Evolutionary conservation across 2,113 vertebrate species (phyloP), one percentile per base, ranked within the genome.

Genomic region (Lophius piscatorius): DNA sequence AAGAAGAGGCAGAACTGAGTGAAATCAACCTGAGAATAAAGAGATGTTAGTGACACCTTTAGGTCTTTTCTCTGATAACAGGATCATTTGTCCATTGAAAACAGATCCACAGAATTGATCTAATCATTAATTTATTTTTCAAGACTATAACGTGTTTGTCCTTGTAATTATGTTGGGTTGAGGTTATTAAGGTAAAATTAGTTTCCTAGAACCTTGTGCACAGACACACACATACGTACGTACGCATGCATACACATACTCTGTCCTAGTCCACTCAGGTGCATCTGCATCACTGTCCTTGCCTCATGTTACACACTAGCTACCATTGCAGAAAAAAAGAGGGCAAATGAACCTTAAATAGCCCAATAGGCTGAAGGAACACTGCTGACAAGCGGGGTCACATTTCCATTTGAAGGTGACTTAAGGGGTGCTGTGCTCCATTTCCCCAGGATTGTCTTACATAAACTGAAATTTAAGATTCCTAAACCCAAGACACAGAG

Each of bases 291-390:
- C 36, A 28, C 55, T 40, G 29, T 42, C 40, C 9, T 17, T 33
- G 63, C 76, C 63, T 74, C 58, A 23, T 58, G 48, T 14, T 33
- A 39, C 35, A 65, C 21, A 29, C n/a, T 2, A 18, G 20, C 34
- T 17, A 17, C 20, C 11, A 44, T 20, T 40, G 28, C 21, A 31
- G 35, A 68, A 18, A 66, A 60, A 67, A 74, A 42, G 13, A 17
- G 33, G 31, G 16, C 17, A 62, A 41, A 49, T 13, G 0, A 13
- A 51, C 71, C 65, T 78, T 65, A 70, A 79, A 79, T 52, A 80
- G 72, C 45, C 34, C 13, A 6, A 34, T 12, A 13, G 41, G 41
- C 28, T 50, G 8, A 28, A 40, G 54, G 8, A 63, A 26, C 40
- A 8, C 2, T 12, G 46, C 46, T 54, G 65, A 75, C 22, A 17